Base-by-base conservation (phyloP, 1,140 invertebrate genomes). In the Saccostrea cuccullata region DNA sequence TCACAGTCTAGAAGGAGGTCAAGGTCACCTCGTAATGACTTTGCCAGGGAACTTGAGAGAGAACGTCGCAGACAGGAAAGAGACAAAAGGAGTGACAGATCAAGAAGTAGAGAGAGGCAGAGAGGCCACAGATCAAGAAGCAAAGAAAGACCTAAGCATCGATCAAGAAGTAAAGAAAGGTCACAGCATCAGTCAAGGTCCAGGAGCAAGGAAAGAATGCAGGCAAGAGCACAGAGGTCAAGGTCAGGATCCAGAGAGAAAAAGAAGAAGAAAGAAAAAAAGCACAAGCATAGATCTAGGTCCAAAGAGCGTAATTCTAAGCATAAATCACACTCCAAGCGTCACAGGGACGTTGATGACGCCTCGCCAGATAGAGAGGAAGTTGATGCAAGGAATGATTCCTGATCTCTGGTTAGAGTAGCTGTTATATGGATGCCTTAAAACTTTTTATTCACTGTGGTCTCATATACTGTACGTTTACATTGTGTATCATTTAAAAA, bases 11-110 rank as follows among this genome's bases (percentile, higher is more conserved):
- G 85, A 36, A 70, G 87, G 77, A 82, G 82, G 55, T 82, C 56
- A 13, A 56, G 83, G 15, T 82, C 86, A 55, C 82, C 85, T 23
- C 56, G 82, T 2, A 89, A 90, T 90, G 93, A 93, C 87, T 94
- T 93, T 89, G 89, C 92, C 15, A 86, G 90, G 60, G 93, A 94
- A 23, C 83, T 94, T 40, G 92, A 92, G 70, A 89, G 91, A 77
- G 93, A 94, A 85, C 87, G 90, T n/a, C 91, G 93, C 56, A 86
- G 93, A 17, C 93, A 94, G 87, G 91, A 88, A 20, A 82, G 92
- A 30, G 90, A 92, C 40, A 90, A 86, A 73, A 91, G 90, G 23
- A 89, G 85, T n/a, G 90, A 89, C 5, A 30, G 60, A 55, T 55
- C 55, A 8, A 83, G 58, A 36, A 84, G 82, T 47, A 40, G 77